A percentile compares a stretch with the other conserved stretches of the same genome.
These are phyloP conservation scores for Cyprinodon brontotheroides DNA, from an alignment of 2,113 vertebrate genomes.

Conservation along the genomic window DNA sequence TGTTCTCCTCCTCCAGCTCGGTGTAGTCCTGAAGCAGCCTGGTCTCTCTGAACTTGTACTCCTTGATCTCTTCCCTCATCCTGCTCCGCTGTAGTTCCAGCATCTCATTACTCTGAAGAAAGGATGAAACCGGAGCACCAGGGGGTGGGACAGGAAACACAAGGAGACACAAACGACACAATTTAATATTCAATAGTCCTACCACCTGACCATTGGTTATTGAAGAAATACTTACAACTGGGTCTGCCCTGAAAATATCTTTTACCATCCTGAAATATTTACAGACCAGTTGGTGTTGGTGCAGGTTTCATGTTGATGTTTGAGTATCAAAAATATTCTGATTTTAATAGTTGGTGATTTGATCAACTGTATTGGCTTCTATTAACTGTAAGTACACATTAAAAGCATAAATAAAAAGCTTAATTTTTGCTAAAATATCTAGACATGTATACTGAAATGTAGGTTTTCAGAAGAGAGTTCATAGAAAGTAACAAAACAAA, in stretches of 20 bases:
- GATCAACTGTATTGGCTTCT: neutral
- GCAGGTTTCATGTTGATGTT: neutral
- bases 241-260: neutral
- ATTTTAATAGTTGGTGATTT: neutral
- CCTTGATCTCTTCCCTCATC: constrained; percentile 95
- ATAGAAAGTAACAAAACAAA: neutral
- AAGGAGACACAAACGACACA: neutral
- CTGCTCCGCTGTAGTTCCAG: constrained; percentile 91
- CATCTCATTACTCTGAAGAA: constrained; percentile 87
- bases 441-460: neutral
- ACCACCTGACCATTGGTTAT: neutral
- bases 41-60: constrained; percentile 95
- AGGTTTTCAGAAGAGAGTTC: neutral
- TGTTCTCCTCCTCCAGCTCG: constrained; percentile 98
- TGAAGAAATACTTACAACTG: neutral
- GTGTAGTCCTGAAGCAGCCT: constrained; percentile 96
- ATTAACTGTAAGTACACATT: neutral
- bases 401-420: neutral
- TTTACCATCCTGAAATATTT: neutral
- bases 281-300: too few relatives aligned
- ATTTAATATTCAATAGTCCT: neutral
- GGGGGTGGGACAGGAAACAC: neutral
- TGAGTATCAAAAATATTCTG: neutral
- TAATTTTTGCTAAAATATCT: neutral
- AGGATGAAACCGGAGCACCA: neutral